phyloP scores from a whole-genome alignment of 2,797 vertebrate species.

The Syncerus caffer region DNA sequence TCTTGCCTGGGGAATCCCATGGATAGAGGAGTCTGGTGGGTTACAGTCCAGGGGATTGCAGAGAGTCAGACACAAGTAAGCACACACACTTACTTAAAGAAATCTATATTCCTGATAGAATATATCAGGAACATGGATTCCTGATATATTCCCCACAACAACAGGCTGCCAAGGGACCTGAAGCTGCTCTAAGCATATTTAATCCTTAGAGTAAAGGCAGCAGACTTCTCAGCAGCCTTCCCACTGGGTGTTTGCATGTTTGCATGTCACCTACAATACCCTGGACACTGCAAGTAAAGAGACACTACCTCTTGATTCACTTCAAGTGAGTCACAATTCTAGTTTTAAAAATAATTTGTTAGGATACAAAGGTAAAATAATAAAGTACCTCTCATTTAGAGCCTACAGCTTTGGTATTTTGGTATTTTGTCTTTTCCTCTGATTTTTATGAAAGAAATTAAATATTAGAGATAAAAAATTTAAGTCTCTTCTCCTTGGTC shows the following conservation, averaged over 20 bases:
- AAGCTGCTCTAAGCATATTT: not conserved
- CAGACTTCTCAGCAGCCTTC: not conserved
- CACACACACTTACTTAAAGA: not conserved
- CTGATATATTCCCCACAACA: not conserved
- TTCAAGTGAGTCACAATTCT: not conserved
- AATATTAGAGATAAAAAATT: slow-evolving; percentile 18
- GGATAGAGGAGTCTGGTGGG: not conserved
- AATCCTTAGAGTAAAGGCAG: not conserved
- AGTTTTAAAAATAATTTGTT: not conserved
- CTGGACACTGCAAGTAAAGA: not conserved
- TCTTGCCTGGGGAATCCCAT: not conserved
- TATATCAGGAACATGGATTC: not conserved
- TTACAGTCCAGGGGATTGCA: not conserved
- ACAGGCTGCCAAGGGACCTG: not conserved
- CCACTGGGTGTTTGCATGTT: not conserved
- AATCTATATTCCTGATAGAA: not conserved
- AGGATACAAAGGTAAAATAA: not conserved
- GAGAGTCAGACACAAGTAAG: not conserved
- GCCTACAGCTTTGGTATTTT: not conserved
- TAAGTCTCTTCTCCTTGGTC: not conserved
- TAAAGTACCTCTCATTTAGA: not conserved
- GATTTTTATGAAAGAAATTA: slow-evolving; percentile 6
- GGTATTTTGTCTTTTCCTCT: not conserved
- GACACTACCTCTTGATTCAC: not conserved
- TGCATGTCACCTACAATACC: not conserved